Evolutionary conservation across 2,113 vertebrate genomes (phyloP).

Genomic region (Python bivittatus): DNA sequence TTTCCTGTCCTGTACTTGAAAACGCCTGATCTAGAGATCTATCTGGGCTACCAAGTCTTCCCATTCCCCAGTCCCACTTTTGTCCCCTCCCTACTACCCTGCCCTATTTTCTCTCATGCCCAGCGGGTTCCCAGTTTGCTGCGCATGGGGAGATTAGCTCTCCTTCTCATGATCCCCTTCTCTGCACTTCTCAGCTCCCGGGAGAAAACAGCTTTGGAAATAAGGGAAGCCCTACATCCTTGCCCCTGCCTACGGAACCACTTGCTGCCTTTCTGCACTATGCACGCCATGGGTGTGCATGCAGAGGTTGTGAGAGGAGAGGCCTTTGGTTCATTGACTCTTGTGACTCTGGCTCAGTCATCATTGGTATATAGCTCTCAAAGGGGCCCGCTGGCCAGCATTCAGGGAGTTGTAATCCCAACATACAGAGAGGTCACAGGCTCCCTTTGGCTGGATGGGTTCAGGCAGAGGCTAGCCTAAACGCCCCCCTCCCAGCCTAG

Average conservation of each 20-base stretch:
- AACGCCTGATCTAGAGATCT: background rate
- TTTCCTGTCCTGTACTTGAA: background rate
- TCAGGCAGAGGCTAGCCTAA: background rate
- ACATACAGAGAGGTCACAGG: background rate
- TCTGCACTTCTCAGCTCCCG: background rate
- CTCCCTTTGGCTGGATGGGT: background rate
- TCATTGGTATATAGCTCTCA: background rate
- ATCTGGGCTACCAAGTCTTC: background rate
- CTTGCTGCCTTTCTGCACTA: background rate
- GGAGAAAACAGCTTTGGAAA: background rate
- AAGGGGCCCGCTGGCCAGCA: background rate
- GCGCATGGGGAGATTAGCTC: background rate
- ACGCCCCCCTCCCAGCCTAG: background rate
- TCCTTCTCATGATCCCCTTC: background rate
- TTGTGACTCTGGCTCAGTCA: background rate
- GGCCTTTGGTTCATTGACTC: background rate
- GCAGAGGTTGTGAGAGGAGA: background rate
- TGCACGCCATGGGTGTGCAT: background rate
- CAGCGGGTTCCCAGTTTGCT: background rate
- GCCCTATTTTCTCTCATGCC: background rate
- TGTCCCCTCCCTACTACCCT: background rate
- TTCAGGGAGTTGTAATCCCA: background rate
- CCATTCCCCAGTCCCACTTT: background rate
- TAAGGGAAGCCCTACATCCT: background rate
- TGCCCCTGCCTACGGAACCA: no score